A percentile compares a stretch with the other conserved stretches of the same genome.
Evolutionary conservation across 2,113 vertebrate genomes (phyloP).

Genomic region (Uropsilus gracilis): DNA sequence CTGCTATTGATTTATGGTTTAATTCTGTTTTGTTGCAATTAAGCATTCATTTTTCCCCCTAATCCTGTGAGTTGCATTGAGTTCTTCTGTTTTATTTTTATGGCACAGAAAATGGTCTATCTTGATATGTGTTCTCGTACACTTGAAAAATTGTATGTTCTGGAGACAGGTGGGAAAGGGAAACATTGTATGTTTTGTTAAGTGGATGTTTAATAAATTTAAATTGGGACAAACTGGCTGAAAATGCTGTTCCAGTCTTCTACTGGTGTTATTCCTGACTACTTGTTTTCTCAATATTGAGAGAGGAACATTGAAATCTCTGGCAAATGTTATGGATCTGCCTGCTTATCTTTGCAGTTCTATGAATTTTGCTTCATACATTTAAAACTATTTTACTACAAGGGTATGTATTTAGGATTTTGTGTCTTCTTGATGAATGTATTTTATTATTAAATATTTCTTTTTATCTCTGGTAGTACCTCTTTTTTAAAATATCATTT

Average conservation of each 20-base stretch:
- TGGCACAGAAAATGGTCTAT: neutral
- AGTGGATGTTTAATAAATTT: neutral
- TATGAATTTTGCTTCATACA: neutral
- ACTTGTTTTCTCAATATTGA: no score
- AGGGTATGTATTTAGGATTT: neutral
- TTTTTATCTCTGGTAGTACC: neutral
- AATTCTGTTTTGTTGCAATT: neutral
- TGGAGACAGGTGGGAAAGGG: no score
- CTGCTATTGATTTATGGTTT: neutral
- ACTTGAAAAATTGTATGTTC: neutral
- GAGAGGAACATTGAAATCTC: no score
- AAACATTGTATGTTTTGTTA: neutral
- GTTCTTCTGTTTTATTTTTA: neutral
- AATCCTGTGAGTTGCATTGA: neutral
- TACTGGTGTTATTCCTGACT: neutral
- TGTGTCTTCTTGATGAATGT: neutral
- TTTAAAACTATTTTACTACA: neutral
- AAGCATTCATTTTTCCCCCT: neutral
- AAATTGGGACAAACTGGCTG: neutral
- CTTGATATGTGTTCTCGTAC: neutral
- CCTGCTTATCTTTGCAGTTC: neutral
- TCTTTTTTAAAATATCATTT: neutral
- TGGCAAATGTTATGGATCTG: no score
- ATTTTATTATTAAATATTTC: neutral
- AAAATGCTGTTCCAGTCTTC: neutral